phyloP scores from a whole-genome alignment of 2,797 vertebrate species.

The Lerista edwardsae region DNA sequence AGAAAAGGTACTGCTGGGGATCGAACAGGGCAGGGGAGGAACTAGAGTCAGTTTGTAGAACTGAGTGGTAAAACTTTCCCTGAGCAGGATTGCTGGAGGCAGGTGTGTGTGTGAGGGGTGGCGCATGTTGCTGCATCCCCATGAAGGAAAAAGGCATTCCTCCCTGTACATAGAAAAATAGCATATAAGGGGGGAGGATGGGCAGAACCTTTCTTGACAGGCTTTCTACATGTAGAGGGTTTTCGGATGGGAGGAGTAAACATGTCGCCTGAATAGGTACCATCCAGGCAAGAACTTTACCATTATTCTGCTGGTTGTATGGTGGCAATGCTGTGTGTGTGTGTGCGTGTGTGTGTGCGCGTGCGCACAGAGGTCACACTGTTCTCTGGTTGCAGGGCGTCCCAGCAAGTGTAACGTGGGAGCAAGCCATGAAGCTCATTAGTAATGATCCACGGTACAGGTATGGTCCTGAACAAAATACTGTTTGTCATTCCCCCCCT shows the following conservation, averaged over 20 bases:
- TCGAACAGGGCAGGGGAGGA: not conserved
- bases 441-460: slow-evolving; percentile 75
- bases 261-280: not conserved
- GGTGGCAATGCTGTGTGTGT: no score
- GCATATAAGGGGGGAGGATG: not conserved
- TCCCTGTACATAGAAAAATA: not conserved
- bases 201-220: not conserved
- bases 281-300: not conserved
- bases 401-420: slow-evolving; percentile 76
- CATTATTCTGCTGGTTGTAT: not conserved
- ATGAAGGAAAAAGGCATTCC: not conserved
- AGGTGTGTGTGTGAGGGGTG: not conserved
- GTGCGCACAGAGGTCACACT: no score
- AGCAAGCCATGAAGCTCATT: slow-evolving; percentile 78
- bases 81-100: not conserved
- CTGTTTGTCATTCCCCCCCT: not conserved
- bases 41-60: not conserved
- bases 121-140: not conserved
- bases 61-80: not conserved
- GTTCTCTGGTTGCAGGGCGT: slow-evolving; percentile 68
- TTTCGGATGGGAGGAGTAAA: not conserved
- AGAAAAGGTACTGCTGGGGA: slow-evolving; percentile 70
- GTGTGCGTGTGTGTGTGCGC: no score
- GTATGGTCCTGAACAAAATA: slow-evolving; percentile 51
- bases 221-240: not conserved